Base-by-base conservation (phyloP, 2,888 invertebrate genomes). In the Cosmia trapezina region DNA sequence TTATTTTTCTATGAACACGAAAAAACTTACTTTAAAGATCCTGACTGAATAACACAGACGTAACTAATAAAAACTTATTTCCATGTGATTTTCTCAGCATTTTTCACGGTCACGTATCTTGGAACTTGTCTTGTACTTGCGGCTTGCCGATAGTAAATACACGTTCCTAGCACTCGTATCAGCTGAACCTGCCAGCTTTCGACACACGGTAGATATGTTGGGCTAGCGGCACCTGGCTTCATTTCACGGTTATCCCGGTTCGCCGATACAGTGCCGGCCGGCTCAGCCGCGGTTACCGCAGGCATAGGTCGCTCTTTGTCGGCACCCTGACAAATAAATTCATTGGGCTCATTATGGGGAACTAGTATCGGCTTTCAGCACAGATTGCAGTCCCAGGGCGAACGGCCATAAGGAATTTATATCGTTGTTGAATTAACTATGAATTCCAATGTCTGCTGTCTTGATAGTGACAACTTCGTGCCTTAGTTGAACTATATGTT, bases 271-370 rank as follows among this genome's bases (percentile, higher is more conserved):
- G 69, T 2, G 73, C 57, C 63, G 51, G 73, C 57, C 63, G 51
- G 63, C 37, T 73, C 45, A 47, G 72, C 68, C 57, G 66, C 69
- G 67, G 70, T 79, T 74, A 87, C 89, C 87, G 80, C 88, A 88
- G 88, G 87, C 85, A 77, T 81, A 81, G 45, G 76, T 74, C 78
- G 69, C 77, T 71, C 89, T 91, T 91, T 91, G 91, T 90, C 89
- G 90, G 91, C 85, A 73, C 67, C 86, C 78, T 87, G 89, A 91
- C 89, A 92, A 89, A 89, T 90, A 89, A 89, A 91, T 91, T 90
- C 89, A 90, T 92, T 89, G 87, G 80, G 74, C 73, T 81, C 77
- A 74, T 74, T 74, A 72, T 75, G 80, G 81, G 76, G 67, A 83
- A 77, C 83, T 81, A 77, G 80, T 83, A 84, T 86, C 75, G 22